Evolutionary conservation across 2,797 vertebrate genomes (phyloP), one percentile per base, ranked within the genome.

Genomic region (Paedocypris micromegethes): DNA sequence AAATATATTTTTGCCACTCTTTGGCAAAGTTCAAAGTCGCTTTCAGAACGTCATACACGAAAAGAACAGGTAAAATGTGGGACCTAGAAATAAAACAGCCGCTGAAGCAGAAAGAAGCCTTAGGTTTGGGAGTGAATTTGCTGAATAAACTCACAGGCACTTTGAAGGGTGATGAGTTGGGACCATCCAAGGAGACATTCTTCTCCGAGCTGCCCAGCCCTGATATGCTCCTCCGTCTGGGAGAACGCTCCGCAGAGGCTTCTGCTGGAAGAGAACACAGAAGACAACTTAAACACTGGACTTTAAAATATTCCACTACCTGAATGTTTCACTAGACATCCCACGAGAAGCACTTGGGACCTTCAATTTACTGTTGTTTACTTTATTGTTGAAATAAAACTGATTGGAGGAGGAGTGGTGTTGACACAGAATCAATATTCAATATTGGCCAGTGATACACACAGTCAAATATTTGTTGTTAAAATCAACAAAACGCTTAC

Each of bases 151-250:
- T 94, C 88, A 96, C 95, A 73, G 93, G 90, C 42, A 98, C 94
- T 93, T 92, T 96, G 82, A 97, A 98, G 23, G 95, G 95, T 54
- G 95, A 98, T 3, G 92, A 92, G 84, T 87, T 95, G 0, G 92
- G 87, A 58, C 84, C 89, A 65, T 97, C 94, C 74, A 92, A 88
- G 8, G 91, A 81, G 68, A 81, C 88, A 78, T 85, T 90, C 83
- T 95, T 97, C 81, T 98, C 94, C 4, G 94, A 91, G 41, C 89
- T 90, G 77, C 91, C 91, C 82, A 93, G 86, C 68, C 95, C 95
- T 0, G 96, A 97, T 84, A 98, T 94, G 70, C 96, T 98, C 87
- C 93, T 88, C 83, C 96, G 92, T 77, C 96, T 91, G 40, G 95
- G 94, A 79, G 93, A 97, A 42, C 90, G 90, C 83, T 97, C 95